These are phyloP conservation scores for Myrmophylax atrothorax DNA, from an alignment of 2,113 vertebrate species.

Conservation along the genomic window DNA sequence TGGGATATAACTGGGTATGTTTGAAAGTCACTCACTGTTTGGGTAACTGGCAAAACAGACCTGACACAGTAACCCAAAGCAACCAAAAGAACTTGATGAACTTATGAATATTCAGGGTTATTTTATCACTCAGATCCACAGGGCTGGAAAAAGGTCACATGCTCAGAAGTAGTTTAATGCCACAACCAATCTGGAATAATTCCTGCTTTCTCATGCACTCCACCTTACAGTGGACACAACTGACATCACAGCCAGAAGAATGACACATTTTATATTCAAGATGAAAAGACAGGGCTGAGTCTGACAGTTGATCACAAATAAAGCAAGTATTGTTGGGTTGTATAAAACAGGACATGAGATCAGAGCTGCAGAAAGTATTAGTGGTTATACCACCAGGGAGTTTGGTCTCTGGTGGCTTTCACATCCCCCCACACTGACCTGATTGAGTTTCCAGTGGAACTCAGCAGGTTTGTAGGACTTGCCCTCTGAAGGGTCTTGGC, in stretches of 20 bases:
- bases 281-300: neutral
- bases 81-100: neutral
- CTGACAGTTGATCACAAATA: neutral
- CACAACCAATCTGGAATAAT: neutral
- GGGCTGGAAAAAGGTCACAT: neutral
- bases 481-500: slow-evolving; percentile 86
- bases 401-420: fast-evolving
- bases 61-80: neutral
- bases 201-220: neutral
- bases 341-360: fast-evolving
- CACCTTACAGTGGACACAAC: neutral
- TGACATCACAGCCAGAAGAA: neutral
- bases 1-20: fast-evolving
- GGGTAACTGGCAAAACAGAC: neutral
- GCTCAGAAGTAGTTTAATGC: neutral
- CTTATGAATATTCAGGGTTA: neutral
- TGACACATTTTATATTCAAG: neutral
- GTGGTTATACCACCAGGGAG: too few species aligned
- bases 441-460: slow-evolving; percentile 97
- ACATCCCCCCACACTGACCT: slow-evolving; percentile 73
- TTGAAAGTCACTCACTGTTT: neutral
- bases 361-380: neutral
- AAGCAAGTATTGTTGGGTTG: neutral
- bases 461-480: slow-evolving; percentile 92
- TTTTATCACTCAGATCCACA: neutral